Evolutionary conservation across 2,797 vertebrate species (phyloP), one percentile per base, ranked within the genome.

Genomic region (Megalops cyprinoides): DNA sequence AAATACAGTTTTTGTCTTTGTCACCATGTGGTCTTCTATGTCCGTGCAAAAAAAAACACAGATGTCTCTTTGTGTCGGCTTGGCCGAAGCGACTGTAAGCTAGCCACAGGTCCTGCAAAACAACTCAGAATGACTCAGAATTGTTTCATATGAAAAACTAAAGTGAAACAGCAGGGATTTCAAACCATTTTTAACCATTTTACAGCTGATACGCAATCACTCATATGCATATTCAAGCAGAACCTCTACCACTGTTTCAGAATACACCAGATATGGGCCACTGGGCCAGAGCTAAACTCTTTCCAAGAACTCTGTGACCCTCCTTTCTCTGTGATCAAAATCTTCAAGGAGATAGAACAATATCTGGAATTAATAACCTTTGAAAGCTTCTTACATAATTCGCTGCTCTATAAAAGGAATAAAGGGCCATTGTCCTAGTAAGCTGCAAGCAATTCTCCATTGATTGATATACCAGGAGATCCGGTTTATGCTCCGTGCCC

Each of bases 311-410:
- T 44, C 42, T 9, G 23, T 46, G 60, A 81, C 31, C 60, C 39
- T 44, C 48, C 31, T 79, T 74, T 42, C 77, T 71, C 49, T 42
- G 28, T 18, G 28, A 76, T 67, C 51, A 77, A 79, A 82, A 78
- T 73, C 71, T 58, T 77, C 53, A 75, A 76, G 51, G 25, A 49
- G n/a, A 62, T 37, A 82, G 73, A 74, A 74, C 37, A 84, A 62
- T 55, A 79, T 77, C 51, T 75, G 79, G 37, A 80, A 56, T 53
- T 39, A 79, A 25, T 51, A 48, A 76, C 69, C 53, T 60, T 67
- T 81, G 34, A 73, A 77, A 84, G 79, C 75, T 25, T 56, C 39
- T 69, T 67, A 74, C 44, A 71, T 79, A 84, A 82, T 76, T 74
- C 65, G 56, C 9, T 20, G 58, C 78, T 60, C 65, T 78, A 42